These are phyloP conservation scores for Labeo calbasu DNA, from an alignment of 2,797 vertebrate species.

Conservation along the genomic window DNA sequence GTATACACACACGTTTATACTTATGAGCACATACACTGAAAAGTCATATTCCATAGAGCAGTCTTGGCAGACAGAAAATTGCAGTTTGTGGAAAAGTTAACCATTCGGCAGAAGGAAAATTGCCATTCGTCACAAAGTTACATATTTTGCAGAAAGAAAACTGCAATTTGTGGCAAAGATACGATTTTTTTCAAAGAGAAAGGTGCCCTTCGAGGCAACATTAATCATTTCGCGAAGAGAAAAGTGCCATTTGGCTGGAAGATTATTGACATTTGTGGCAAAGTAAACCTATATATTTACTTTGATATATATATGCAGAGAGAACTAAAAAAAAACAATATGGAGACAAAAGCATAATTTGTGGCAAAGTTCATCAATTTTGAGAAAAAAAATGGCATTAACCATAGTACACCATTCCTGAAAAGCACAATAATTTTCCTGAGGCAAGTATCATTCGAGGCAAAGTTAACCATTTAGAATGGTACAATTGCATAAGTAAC, in stretches of 20 bases:
- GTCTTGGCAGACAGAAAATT: slow-evolving; percentile 39
- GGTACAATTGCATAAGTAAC: not conserved
- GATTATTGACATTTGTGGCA: not conserved
- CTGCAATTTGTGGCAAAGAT: not conserved
- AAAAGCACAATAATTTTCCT: not conserved
- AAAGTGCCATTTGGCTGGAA: not conserved
- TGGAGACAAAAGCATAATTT: not conserved
- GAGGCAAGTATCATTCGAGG: not conserved
- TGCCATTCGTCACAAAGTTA: slow-evolving; percentile 9
- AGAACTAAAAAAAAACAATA: not conserved
- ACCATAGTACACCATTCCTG: not conserved
- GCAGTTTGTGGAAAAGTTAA: slow-evolving; percentile 21
- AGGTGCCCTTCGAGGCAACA: not conserved
- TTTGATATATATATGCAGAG: not conserved
- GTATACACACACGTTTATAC: not conserved
- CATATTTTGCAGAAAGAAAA: not conserved
- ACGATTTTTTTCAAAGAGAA: not conserved
- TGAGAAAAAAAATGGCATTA: not conserved
- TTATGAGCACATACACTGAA: slow-evolving; percentile 41
- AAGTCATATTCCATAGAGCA: slow-evolving; percentile 23
- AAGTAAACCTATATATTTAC: not conserved
- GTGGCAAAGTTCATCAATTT: not conserved
- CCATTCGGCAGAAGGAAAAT: slow-evolving; percentile 11
- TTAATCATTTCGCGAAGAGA: not conserved
- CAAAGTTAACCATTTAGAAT: not conserved